Conservation (phyloP, 2,888 invertebrate genomes). For the Stictocephala bisonia region DNA sequence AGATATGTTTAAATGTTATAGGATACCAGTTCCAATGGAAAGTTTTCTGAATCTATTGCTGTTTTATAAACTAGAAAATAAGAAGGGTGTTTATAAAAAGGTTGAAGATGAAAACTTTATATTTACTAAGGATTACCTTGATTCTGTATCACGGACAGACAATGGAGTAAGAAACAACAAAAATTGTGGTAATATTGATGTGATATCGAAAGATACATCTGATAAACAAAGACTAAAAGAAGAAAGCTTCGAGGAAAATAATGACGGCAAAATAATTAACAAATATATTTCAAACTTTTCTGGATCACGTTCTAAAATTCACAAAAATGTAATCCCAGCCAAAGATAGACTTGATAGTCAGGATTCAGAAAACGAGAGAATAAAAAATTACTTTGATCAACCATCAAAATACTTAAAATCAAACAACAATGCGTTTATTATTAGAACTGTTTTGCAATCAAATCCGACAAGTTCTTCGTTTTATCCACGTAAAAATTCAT, state of each 20-base stretch:
- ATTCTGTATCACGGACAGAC: not conserved
- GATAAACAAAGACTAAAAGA: not conserved
- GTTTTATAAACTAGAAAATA: conserved; percentile 9
- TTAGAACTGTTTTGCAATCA: no score
- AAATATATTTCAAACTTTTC: no score
- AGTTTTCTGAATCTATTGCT: conserved; percentile 8
- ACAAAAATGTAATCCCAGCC: no score
- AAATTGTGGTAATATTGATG: not conserved
- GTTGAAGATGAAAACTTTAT: conserved; percentile 34
- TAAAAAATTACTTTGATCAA: no score
- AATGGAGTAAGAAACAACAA: not conserved
- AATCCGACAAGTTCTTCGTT: no score
- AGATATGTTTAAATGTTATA: not conserved
- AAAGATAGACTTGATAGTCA: no score
- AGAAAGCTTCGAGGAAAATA: conserved; percentile 16
- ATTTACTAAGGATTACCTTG: conserved; percentile 21
- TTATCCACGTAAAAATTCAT: no score
- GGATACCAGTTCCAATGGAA: not conserved
- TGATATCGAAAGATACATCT: not conserved
- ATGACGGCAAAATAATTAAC: no score
- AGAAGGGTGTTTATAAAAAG: conserved; percentile 5
- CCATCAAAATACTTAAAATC: no score
- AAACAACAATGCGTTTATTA: no score
- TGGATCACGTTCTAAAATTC: no score
- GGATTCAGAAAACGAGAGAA: no score